A percentile compares a stretch with the other conserved stretches of the same genome.
phyloP scores from a whole-genome alignment of 2,797 vertebrate genomes.

The Myotis findleyi region DNA sequence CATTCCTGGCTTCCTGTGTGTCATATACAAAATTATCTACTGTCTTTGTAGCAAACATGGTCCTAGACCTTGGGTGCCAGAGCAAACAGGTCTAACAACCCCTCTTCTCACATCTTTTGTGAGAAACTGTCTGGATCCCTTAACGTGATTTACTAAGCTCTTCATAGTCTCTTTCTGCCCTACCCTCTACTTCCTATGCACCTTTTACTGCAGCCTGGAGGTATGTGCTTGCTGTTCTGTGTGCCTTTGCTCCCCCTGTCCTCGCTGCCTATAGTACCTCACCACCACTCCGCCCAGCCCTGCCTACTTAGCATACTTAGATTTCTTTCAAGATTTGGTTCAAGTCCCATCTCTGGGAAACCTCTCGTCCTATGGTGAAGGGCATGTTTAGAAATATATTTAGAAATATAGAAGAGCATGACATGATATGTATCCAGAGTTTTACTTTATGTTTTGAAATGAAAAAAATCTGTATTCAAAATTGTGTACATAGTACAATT shows the following conservation, averaged over 20 bases:
- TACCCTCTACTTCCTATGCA: not conserved
- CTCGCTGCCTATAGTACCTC: not conserved
- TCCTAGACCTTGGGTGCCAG: not conserved
- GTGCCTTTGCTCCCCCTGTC: not conserved
- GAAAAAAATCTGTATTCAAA: not conserved
- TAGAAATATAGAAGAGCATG: not conserved
- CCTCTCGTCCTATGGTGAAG: not conserved
- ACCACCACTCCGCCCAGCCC: not conserved
- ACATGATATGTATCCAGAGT: not conserved
- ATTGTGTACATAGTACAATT: not conserved
- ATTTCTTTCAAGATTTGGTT: not conserved
- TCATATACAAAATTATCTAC: not conserved
- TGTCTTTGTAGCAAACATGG: not conserved
- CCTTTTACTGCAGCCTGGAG: not conserved
- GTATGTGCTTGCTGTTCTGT: not conserved
- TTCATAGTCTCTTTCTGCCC: not conserved
- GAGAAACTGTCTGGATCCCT: not conserved
- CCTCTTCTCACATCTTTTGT: not conserved
- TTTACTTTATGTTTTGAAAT: conserved; percentile 22
- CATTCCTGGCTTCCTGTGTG: not conserved
- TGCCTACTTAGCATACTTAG: not conserved
- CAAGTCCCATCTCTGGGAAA: not conserved
- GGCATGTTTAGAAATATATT: not conserved
- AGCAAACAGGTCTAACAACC: not conserved
- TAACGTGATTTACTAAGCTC: not conserved